Percentiles rank a stretch among this genome's conserved stretches.
These are phyloP conservation scores for Eustalomyia histrio DNA, from an alignment of 2,888 invertebrate genomes.

Conservation along the genomic window DNA sequence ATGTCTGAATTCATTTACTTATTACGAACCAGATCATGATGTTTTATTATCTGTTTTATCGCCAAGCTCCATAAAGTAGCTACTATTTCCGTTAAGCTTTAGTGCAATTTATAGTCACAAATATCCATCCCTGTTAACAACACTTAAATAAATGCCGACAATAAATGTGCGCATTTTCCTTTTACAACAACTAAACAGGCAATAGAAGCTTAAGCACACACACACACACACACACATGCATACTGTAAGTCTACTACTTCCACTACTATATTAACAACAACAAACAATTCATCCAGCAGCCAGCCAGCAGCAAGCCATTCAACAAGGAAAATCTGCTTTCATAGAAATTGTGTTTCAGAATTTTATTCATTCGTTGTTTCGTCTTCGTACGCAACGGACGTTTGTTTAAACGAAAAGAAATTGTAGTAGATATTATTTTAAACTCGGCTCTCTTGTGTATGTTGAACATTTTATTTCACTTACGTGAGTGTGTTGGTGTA, in stretches of 20 bases:
- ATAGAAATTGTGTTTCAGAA: conserved; percentile 37
- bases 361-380: conserved; percentile 64
- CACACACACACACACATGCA: conserved; percentile 12
- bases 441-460: background rate
- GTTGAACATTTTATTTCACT: background rate
- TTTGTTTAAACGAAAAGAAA: conserved; percentile 25
- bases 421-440: background rate
- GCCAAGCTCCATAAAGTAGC: too few relatives aligned
- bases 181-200: conserved; percentile 40
- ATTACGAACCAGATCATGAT: too few relatives aligned
- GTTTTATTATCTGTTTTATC: too few relatives aligned
- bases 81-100: too few relatives aligned
- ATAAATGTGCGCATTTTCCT: conserved; percentile 59
- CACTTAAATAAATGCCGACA: conserved; percentile 61
- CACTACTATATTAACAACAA: conserved; percentile 26
- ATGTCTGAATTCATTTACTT: too few relatives aligned
- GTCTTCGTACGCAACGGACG: conserved; percentile 65
- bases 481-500: conserved; percentile 17
- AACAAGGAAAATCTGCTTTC: conserved; percentile 23
- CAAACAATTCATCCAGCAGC: conserved; percentile 36
- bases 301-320: background rate
- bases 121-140: conserved; percentile 23
- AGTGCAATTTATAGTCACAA: background rate
- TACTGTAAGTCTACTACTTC: conserved; percentile 20
- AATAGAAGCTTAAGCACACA: conserved; percentile 24